These are phyloP conservation scores for Phoeniculus purpureus DNA, from an alignment of 2,797 vertebrate species.

Conservation along the genomic window DNA sequence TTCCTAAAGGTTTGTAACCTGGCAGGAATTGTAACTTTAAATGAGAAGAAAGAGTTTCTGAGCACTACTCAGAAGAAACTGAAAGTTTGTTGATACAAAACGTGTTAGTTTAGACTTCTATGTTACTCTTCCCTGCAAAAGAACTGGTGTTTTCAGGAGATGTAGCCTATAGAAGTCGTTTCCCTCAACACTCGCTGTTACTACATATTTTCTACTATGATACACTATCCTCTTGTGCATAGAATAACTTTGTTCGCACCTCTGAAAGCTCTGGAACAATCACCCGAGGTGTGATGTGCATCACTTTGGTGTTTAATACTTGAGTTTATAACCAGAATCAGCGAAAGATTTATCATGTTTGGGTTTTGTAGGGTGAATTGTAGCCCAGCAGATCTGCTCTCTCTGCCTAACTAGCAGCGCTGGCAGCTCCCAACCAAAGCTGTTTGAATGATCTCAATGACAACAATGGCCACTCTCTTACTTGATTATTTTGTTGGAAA, in stretches of 20 bases:
- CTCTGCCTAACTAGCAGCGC: rapidly evolving
- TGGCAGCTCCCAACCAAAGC: neutral
- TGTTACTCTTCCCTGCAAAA: neutral
- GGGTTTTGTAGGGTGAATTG: neutral
- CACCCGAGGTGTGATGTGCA: rapidly evolving
- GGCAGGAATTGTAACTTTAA: neutral
- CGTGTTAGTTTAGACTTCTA: neutral
- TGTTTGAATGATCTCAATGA: neutral
- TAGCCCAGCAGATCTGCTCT: neutral
- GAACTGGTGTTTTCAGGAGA: neutral
- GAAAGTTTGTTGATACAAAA: rapidly evolving
- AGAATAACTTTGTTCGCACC: neutral
- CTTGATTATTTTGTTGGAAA: neutral
- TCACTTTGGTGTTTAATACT: neutral
- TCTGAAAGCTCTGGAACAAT: neutral
- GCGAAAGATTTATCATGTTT: neutral
- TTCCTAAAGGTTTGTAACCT: neutral
- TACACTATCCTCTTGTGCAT: neutral
- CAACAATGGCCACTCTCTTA: neutral
- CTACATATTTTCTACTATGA: neutral
- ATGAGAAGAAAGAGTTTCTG: neutral
- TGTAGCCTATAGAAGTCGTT: rapidly evolving
- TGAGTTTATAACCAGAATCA: neutral
- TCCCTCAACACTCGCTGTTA: neutral
- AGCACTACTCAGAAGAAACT: neutral